Evolutionary conservation across 2,113 vertebrate species (phyloP).

Genomic region (Setophaga petechia): DNA sequence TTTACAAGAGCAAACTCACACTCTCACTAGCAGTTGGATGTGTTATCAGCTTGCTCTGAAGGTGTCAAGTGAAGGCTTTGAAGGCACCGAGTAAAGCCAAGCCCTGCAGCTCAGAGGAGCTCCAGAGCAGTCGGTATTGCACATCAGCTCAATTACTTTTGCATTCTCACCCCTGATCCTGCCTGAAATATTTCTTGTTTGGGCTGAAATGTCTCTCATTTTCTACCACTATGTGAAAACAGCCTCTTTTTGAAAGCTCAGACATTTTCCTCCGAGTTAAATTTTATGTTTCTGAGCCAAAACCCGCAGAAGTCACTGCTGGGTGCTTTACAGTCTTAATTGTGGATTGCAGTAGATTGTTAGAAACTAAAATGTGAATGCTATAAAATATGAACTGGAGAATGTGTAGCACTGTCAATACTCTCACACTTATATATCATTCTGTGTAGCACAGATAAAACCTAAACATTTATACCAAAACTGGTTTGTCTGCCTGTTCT

Average conservation of each 20-base stretch:
- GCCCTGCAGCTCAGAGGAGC: not conserved
- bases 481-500: not conserved
- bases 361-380: slow-evolving; percentile 4
- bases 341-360: not conserved
- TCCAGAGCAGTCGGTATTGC: not conserved
- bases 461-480: not conserved
- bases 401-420: not conserved
- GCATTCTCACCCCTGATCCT: not conserved
- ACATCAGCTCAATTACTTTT: not conserved
- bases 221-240: not conserved
- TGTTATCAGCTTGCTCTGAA: not conserved
- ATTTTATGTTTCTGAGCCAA: slow-evolving; percentile 41
- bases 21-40: not conserved
- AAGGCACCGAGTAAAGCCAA: not conserved
- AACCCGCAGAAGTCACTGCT: slow-evolving; percentile 12
- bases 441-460: not conserved
- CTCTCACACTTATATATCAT: not conserved
- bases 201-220: not conserved
- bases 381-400: not conserved
- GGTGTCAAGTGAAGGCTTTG: not conserved
- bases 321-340: slow-evolving; percentile 37
- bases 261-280: not conserved
- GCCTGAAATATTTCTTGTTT: not conserved
- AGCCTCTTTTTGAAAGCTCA: not conserved
- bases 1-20: not conserved